Base-by-base conservation (phyloP, 2,113 vertebrate genomes). In the Ornithorhynchus anatinus region DNA sequence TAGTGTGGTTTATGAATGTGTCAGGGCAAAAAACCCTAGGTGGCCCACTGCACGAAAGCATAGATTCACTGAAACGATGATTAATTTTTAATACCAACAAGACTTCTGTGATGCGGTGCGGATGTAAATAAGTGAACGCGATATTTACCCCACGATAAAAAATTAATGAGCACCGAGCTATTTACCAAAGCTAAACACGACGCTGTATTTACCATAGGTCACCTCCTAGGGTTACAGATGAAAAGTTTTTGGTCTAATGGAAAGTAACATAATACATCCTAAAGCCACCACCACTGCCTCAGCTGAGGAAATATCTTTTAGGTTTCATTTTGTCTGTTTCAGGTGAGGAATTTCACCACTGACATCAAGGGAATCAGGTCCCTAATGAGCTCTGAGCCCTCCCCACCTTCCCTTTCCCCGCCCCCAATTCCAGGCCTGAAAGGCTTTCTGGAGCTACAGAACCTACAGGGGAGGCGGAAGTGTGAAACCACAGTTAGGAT, bases 91-190 rank as follows among this genome's bases (percentile, higher is more conserved):
- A 95, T 94, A 86, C 58, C 78, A 84, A 89, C 90, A 89, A 94
- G 92, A 84, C 91, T 93, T 92, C 91, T 82, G 89, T 86, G 92
- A 91, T 92, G 82, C 81, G 79, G 74, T 84, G 80, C 77, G 92
- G 93, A 94, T 94, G 92, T 94, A 94, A 94, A 94, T 95, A 94
- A 94, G 91, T 93, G 90, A 93, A 92, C 60, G 91, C 94, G 92
- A 95, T 94, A 93, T 94, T 93, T 92, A 93, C 90, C 89, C 86
- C 90, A 79, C 84, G 39, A 88, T 94, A 87, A 94, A 94, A 94
- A 85, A 94, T 94, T 92, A 70, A 95, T 94, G 93, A 93, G 88
- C 71, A 71, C 85, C 85, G 86, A 86, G 89, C 90, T 91, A 91
- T 94, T 93, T 91, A 93, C 90, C 89, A 92, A 89, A 92, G 91